A percentile compares a stretch with the other conserved stretches of the same genome.
These are phyloP conservation scores for Hermatobates lingyangjiaoensis DNA, from an alignment of 1,140 invertebrate species.

Conservation along the genomic window DNA sequence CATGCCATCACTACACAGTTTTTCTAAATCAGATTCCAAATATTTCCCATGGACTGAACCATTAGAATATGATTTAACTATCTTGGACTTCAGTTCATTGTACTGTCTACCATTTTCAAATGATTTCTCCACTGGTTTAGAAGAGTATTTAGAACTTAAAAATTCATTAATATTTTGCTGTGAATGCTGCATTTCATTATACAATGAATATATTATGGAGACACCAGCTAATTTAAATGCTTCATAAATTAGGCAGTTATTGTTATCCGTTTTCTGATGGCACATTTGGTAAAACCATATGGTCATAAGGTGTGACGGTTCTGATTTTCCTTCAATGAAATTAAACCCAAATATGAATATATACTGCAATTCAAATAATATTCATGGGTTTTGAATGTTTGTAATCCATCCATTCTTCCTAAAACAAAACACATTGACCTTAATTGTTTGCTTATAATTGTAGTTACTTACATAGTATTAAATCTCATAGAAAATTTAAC, in stretches of 20 bases:
- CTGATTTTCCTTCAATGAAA: no score
- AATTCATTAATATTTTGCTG: conserved; percentile 10
- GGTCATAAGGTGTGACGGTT: conserved; percentile 3
- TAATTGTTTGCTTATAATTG: no score
- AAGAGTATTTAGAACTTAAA: conserved; percentile 6
- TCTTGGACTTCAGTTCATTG: conserved; percentile 36
- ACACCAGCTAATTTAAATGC: conserved; percentile 7
- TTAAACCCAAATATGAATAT: no score
- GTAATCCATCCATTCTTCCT: no score
- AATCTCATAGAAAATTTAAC: no score
- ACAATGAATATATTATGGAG: conserved; percentile 6
- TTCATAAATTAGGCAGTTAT: conserved; percentile 15
- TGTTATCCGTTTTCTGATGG: conserved; percentile 17
- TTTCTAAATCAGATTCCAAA: conserved; percentile 14
- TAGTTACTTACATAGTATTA: no score
- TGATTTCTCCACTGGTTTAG: conserved; percentile 20
- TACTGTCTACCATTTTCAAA: conserved; percentile 34
- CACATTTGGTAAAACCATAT: conserved; percentile 16
- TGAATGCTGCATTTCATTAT: conserved; percentile 10
- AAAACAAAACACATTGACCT: no score
- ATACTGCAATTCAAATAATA: no score
- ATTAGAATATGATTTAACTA: conserved; percentile 33
- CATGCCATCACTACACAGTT: conserved; percentile 13
- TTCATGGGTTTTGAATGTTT: no score
- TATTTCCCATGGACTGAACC: conserved; percentile 18